These are phyloP conservation scores for Drosophila elegans DNA, from an alignment of 1,140 invertebrate genomes.

Conservation along the genomic window DNA sequence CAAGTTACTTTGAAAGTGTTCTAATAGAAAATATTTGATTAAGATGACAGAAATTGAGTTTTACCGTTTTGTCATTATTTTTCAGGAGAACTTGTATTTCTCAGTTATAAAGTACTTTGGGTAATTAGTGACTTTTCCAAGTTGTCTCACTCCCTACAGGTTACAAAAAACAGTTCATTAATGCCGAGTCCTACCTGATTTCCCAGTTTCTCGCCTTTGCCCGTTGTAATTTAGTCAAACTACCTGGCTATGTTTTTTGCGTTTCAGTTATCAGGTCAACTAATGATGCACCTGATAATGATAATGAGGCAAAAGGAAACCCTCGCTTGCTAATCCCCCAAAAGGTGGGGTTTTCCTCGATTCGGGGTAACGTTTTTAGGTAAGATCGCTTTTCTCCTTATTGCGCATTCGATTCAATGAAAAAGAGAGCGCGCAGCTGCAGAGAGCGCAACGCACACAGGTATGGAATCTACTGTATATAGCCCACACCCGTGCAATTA, in stretches of 20 bases:
- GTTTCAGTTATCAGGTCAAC: constrained; percentile 20
- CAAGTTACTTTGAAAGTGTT: too few relatives aligned
- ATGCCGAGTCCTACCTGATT: constrained; percentile 26
- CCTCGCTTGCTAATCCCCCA: constrained; percentile 17
- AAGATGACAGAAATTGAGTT: background rate
- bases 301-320: constrained; percentile 11
- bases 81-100: background rate
- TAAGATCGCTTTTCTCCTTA: constrained; percentile 21
- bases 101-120: background rate
- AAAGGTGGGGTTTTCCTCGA: constrained; percentile 16
- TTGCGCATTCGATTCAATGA: constrained; percentile 21
- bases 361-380: constrained; percentile 1
- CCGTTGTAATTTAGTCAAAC: background rate
- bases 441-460: constrained; percentile 26
- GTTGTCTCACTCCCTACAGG: constrained; percentile 13
- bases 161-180: constrained; percentile 34
- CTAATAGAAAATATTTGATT: too few relatives aligned
- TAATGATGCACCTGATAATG: constrained; percentile 44
- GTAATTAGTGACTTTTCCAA: background rate
- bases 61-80: too few relatives aligned
- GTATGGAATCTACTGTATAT: constrained; percentile 15
- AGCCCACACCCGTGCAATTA: constrained; percentile 54
- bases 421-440: background rate
- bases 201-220: background rate
- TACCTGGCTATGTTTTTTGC: constrained; percentile 13